Conservation (phyloP, 2,113 vertebrate species). For the Nibea coibor region DNA sequence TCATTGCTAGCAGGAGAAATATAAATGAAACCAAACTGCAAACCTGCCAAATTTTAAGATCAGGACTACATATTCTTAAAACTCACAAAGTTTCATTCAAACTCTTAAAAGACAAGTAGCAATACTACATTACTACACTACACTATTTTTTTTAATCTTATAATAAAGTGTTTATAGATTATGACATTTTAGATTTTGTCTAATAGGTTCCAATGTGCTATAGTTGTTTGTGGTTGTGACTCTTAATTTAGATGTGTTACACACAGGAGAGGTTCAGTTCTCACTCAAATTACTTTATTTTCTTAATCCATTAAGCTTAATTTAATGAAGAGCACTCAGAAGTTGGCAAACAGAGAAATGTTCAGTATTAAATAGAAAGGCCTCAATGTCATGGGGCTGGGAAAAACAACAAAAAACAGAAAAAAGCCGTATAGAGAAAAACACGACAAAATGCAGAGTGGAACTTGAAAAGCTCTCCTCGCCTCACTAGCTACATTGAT, state of each 20-base stretch:
- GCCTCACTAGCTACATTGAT: constrained; percentile 50
- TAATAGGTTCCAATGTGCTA: not conserved
- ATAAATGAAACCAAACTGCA: constrained; percentile 20
- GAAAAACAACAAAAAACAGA: constrained; percentile 1
- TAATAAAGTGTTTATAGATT: not conserved
- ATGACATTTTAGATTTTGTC: not conserved
- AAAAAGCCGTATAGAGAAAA: constrained; percentile 4
- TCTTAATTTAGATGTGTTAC: not conserved
- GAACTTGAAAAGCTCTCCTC: constrained; percentile 40
- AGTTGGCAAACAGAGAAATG: constrained; percentile 39
- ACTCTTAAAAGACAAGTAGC: not conserved
- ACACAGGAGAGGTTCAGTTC: constrained; percentile 1
- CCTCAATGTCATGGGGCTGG: constrained; percentile 35
- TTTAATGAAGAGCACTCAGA: constrained; percentile 54
- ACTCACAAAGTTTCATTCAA: not conserved
- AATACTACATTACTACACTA: not conserved
- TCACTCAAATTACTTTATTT: not conserved
- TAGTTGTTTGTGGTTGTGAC: not conserved
- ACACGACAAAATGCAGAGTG: constrained; percentile 8
- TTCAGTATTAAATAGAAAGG: constrained; percentile 29
- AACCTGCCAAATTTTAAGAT: constrained; percentile 17
- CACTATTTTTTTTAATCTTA: not conserved
- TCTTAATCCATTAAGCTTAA: constrained; percentile 42
- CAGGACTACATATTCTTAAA: not conserved
- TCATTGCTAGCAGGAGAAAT: not conserved